phyloP scores from a whole-genome alignment of 2,797 vertebrate species.

The Mionectes olivaceus region DNA sequence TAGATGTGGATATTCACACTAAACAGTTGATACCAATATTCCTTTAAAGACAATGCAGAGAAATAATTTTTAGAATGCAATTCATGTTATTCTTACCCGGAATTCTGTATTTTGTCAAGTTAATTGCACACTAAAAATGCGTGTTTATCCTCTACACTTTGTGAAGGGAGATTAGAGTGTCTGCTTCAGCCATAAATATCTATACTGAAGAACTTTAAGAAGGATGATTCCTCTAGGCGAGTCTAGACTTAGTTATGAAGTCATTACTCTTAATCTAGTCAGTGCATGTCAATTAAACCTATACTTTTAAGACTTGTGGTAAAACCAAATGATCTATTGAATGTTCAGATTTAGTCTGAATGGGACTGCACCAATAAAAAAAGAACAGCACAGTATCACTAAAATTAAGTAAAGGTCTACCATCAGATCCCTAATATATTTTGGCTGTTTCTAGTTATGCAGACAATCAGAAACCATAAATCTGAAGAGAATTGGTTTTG shows the following conservation, averaged over 20 bases:
- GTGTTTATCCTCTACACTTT: neutral
- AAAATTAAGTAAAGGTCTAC: neutral
- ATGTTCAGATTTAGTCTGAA: neutral
- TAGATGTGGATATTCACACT: neutral
- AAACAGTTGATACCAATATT: fast-evolving
- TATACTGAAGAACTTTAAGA: neutral
- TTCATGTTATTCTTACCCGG: neutral
- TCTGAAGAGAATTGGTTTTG: neutral
- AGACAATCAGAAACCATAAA: neutral
- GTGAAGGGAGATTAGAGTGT: neutral
- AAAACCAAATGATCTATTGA: neutral
- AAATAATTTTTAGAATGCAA: neutral
- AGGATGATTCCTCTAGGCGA: neutral
- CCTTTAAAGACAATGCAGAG: neutral
- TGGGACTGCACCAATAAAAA: neutral
- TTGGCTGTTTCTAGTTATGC: neutral
- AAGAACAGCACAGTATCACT: neutral
- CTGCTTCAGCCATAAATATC: neutral
- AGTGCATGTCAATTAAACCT: neutral
- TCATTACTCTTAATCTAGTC: neutral
- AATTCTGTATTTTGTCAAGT: neutral
- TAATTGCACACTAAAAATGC: neutral
- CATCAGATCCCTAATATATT: neutral
- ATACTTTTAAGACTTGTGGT: neutral
- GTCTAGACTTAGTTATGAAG: neutral